Conservation (phyloP, 2,888 invertebrate genomes). For the Trissolcus japonicus region DNA sequence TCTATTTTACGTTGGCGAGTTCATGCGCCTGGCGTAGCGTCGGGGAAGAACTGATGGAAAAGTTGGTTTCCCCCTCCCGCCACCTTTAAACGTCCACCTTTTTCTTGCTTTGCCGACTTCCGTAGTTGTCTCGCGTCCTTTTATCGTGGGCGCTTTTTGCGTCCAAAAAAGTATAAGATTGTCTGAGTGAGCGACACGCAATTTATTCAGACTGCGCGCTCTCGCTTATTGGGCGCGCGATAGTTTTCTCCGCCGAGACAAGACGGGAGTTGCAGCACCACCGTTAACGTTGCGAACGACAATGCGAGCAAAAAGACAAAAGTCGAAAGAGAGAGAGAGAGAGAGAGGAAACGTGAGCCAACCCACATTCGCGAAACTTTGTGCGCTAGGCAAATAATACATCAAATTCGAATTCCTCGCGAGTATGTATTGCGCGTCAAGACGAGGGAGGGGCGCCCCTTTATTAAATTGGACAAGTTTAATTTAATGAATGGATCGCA, state of each 20-base stretch:
- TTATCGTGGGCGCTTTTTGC: slow-evolving; percentile 44
- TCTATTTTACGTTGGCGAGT: slow-evolving; percentile 31
- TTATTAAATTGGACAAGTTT: slow-evolving; percentile 11
- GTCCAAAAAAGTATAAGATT: slow-evolving; percentile 54
- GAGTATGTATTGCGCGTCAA: slow-evolving; percentile 1
- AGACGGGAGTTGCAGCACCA: slow-evolving; percentile 67
- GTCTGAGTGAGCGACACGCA: slow-evolving; percentile 61
- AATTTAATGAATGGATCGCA: neutral
- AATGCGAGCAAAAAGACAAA: slow-evolving; percentile 48
- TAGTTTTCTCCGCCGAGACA: slow-evolving; percentile 65
- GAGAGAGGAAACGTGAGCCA: slow-evolving; percentile 30
- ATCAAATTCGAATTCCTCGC: slow-evolving; percentile 39
- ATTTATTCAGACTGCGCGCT: slow-evolving; percentile 66
- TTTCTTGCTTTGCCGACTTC: slow-evolving; percentile 48
- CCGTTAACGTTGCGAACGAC: slow-evolving; percentile 58
- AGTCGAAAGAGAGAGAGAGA: slow-evolving; percentile 9
- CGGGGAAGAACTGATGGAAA: slow-evolving; percentile 43
- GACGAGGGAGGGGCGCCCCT: neutral
- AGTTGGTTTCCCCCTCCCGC: slow-evolving; percentile 21
- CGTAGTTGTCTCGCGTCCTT: slow-evolving; percentile 46
- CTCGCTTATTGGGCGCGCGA: slow-evolving; percentile 65
- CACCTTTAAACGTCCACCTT: slow-evolving; percentile 45
- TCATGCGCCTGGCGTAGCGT: slow-evolving; percentile 13
- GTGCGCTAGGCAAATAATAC: slow-evolving; percentile 42
- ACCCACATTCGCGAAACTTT: slow-evolving; percentile 42